Evolutionary conservation across 2,888 invertebrate species (phyloP).

Genomic region (Dendrolimus houi): DNA sequence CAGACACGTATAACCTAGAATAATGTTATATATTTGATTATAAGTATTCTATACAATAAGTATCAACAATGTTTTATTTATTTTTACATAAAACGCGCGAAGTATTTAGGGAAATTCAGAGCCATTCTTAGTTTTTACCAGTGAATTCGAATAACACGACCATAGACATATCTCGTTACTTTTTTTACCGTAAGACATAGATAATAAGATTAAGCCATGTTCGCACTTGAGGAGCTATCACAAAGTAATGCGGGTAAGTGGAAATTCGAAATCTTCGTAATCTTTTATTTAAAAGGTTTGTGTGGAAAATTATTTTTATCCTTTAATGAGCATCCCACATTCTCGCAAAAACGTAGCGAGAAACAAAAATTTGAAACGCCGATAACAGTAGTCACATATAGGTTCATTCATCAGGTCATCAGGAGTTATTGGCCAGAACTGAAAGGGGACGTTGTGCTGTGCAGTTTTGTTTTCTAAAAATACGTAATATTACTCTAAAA

Average conservation of each 20-base stretch:
- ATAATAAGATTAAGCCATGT: constrained; percentile 65
- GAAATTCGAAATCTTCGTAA: too few relatives aligned
- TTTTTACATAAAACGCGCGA: constrained; percentile 23
- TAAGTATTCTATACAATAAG: constrained; percentile 18
- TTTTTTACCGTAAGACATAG: constrained; percentile 68
- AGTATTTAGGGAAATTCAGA: constrained; percentile 56
- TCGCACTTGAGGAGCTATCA: constrained; percentile 32
- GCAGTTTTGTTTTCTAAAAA: too few relatives aligned
- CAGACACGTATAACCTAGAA: not conserved
- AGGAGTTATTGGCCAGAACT: too few relatives aligned
- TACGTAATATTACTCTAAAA: too few relatives aligned
- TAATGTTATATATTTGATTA: constrained; percentile 16
- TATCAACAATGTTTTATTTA: constrained; percentile 57
- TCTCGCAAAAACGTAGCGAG: too few relatives aligned
- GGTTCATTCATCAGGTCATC: too few relatives aligned
- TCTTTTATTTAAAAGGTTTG: too few relatives aligned
- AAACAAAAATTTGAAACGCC: too few relatives aligned
- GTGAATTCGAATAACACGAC: constrained; percentile 27
- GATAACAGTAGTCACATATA: too few relatives aligned
- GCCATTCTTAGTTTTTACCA: constrained; percentile 41
- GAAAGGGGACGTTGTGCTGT: too few relatives aligned
- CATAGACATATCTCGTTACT: constrained; percentile 67
- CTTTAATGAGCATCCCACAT: too few relatives aligned
- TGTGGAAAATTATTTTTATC: too few relatives aligned
- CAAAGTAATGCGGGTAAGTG: not conserved